phyloP scores from a whole-genome alignment of 2,797 vertebrate species.

The Liparis tanakae region DNA sequence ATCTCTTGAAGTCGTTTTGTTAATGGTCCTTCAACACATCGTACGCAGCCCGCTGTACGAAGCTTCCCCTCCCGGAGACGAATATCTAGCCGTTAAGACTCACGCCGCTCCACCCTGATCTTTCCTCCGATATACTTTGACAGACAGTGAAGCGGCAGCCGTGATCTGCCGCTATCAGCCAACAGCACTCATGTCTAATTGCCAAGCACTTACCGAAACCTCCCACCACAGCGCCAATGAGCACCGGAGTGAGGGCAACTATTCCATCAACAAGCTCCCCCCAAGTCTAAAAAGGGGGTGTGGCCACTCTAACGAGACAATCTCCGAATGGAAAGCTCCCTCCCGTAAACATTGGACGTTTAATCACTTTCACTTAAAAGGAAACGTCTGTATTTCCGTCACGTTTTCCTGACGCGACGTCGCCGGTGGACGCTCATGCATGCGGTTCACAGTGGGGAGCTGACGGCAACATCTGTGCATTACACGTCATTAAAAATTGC shows the following conservation, averaged over 20 bases:
- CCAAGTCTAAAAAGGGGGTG: too few relatives aligned
- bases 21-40: background rate
- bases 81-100: background rate
- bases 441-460: background rate
- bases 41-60: background rate
- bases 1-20: constrained; percentile 1
- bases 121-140: constrained; percentile 36
- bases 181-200: constrained; percentile 48
- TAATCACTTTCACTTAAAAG: background rate
- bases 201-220: constrained; percentile 29
- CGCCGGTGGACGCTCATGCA: background rate
- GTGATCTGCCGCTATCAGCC: constrained; percentile 36
- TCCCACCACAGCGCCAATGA: constrained; percentile 20
- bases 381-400: background rate
- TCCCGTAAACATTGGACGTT: background rate
- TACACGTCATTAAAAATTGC: constrained; percentile 10
- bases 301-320: background rate
- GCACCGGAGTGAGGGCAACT: background rate
- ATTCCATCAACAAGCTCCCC: background rate
- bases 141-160: constrained; percentile 29
- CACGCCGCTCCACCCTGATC: background rate
- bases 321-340: background rate
- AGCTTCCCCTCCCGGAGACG: too few relatives aligned
- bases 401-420: background rate
- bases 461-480: constrained; percentile 22